phyloP scores from a whole-genome alignment of 2,797 vertebrate species.

The Helarctos malayanus region DNA sequence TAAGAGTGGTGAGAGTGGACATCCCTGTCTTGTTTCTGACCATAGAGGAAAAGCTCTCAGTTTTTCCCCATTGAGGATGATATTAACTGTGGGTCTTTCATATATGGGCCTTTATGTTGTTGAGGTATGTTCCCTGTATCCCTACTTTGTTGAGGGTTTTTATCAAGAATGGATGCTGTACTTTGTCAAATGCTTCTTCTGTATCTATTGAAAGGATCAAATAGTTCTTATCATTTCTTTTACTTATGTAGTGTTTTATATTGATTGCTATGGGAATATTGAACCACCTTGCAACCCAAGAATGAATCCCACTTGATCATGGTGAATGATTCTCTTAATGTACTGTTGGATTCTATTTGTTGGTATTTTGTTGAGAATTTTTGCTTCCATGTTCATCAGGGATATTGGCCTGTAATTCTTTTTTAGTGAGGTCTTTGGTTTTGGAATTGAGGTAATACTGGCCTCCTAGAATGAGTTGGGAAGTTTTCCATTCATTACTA shows the following conservation, averaged over 20 bases:
- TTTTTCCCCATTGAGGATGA: too few species aligned
- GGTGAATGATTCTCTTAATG: too few species aligned
- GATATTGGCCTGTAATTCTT: background rate
- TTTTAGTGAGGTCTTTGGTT: background rate
- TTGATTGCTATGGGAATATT: background rate
- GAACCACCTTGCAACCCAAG: background rate
- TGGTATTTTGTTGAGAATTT: background rate
- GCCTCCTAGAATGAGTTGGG: background rate
- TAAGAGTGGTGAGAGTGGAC: background rate
- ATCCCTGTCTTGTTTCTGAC: background rate
- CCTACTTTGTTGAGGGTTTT: background rate
- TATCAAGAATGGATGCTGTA: background rate
- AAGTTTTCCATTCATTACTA: background rate
- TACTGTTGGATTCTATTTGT: too few species aligned
- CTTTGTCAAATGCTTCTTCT: background rate
- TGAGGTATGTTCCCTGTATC: background rate
- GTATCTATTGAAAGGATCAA: background rate
- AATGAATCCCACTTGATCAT: too few species aligned
- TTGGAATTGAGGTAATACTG: background rate
- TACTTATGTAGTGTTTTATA: background rate
- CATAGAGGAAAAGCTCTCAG: too few species aligned
- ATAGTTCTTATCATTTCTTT: background rate
- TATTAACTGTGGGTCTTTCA: too few species aligned
- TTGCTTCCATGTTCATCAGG: background rate
- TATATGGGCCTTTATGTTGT: too few species aligned